phyloP scores from a whole-genome alignment of 2,113 vertebrate species.

The Varanus komodoensis region DNA sequence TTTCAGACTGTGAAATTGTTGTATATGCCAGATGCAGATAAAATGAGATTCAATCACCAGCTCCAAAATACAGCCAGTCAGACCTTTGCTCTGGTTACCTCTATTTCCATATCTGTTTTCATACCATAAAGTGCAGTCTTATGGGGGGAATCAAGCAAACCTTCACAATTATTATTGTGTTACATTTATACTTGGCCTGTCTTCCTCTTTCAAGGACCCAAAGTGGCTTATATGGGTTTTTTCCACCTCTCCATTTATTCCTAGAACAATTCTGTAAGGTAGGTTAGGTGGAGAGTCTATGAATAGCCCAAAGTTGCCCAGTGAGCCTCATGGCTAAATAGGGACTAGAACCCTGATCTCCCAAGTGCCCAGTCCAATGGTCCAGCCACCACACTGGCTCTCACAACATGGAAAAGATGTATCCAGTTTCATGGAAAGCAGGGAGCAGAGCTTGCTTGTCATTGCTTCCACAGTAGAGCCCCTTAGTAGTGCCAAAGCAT shows the following conservation, averaged over 20 bases:
- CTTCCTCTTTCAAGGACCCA: too few species aligned
- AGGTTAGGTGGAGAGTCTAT: too few species aligned
- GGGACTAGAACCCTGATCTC: too few species aligned
- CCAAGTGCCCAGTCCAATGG: too few species aligned
- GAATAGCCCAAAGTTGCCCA: too few species aligned
- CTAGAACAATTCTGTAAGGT: too few species aligned
- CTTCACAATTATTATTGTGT: conserved; percentile 2
- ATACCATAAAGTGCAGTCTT: neutral
- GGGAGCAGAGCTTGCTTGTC: neutral
- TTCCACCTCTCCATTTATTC: too few species aligned
- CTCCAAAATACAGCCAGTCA: conserved; percentile 41
- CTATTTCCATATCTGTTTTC: conserved; percentile 37
- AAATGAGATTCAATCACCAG: neutral
- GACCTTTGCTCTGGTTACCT: conserved; percentile 44
- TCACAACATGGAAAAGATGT: conserved; percentile 2
- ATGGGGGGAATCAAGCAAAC: neutral
- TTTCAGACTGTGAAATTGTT: neutral
- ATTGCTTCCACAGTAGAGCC: neutral
- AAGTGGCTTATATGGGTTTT: too few species aligned
- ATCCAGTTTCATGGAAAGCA: neutral
- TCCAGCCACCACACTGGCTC: too few species aligned
- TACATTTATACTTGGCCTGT: too few species aligned
- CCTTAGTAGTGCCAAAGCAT: neutral
- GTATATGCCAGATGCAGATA: neutral
- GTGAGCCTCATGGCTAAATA: too few species aligned